Percentiles rank a stretch among this genome's conserved stretches.
Evolutionary conservation across 2,888 invertebrate genomes (phyloP).

Genomic region (Vesta saturnalis): DNA sequence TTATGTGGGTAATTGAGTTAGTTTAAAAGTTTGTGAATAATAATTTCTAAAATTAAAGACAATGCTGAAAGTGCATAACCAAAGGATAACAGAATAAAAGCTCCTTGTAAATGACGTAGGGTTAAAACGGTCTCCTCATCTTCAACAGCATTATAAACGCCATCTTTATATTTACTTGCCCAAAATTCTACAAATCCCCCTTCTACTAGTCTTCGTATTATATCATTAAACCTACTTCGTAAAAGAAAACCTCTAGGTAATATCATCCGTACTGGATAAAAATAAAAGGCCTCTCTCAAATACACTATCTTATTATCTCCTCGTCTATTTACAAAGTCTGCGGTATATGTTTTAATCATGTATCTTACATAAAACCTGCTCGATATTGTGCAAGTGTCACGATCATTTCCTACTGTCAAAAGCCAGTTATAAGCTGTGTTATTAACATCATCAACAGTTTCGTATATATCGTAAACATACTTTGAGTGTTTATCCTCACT

Average conservation of each 20-base stretch:
- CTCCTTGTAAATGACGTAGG: slow-evolving; percentile 43
- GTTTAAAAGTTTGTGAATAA: background rate
- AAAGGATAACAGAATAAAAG: slow-evolving; percentile 40
- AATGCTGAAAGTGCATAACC: slow-evolving; percentile 34
- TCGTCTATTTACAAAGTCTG: slow-evolving; percentile 27
- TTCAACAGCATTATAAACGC: slow-evolving; percentile 9
- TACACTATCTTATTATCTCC: slow-evolving; percentile 41
- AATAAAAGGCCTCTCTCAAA: slow-evolving; percentile 60
- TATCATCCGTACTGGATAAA: slow-evolving; percentile 67
- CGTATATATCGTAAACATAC: slow-evolving; percentile 42
- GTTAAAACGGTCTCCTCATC: slow-evolving; percentile 34
- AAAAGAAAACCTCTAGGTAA: slow-evolving; percentile 67
- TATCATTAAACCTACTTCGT: slow-evolving; percentile 62
- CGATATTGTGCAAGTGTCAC: slow-evolving; percentile 47
- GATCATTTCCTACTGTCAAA: slow-evolving; percentile 36
- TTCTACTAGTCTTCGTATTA: slow-evolving; percentile 63
- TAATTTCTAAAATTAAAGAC: slow-evolving; percentile 31
- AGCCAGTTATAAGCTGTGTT: slow-evolving; percentile 44
- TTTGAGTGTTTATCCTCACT: slow-evolving; percentile 28
- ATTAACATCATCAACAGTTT: slow-evolving; percentile 35
- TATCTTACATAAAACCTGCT: slow-evolving; percentile 45
- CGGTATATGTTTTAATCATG: slow-evolving; percentile 37
- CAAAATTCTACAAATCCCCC: slow-evolving; percentile 64
- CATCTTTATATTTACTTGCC: slow-evolving; percentile 40
- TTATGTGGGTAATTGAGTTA: background rate